A percentile compares a stretch with the other conserved stretches of the same genome.
These are phyloP conservation scores for Rotaria magnacalcarata DNA, from an alignment of 2,888 invertebrate genomes.

Conservation along the genomic window DNA sequence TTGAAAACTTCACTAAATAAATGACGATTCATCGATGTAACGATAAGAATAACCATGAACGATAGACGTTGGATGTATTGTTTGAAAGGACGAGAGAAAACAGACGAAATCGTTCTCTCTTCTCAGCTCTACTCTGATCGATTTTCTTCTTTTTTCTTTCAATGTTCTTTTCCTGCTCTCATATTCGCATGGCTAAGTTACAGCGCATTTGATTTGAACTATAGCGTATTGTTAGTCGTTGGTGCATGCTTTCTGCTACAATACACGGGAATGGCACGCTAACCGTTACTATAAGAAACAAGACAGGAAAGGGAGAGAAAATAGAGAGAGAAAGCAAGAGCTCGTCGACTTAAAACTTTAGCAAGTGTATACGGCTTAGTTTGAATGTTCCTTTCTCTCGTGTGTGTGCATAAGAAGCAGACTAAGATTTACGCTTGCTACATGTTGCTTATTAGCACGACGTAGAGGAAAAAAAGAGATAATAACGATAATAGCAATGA, in stretches of 20 bases:
- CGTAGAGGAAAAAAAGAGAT: background rate
- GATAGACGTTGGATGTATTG: background rate
- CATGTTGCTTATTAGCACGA: background rate
- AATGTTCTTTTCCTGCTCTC: background rate
- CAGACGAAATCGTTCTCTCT: background rate
- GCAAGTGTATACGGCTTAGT: background rate
- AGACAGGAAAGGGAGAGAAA: background rate
- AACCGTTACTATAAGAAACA: background rate
- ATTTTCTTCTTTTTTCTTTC: slow-evolving; percentile 3
- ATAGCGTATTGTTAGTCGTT: background rate
- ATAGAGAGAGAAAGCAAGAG: background rate
- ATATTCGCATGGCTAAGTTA: background rate
- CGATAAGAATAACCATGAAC: background rate
- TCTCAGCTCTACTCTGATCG: background rate
- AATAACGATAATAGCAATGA: background rate
- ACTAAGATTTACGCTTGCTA: slow-evolving; percentile 13
- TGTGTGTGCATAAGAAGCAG: background rate
- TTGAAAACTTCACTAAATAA: background rate
- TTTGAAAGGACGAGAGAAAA: background rate
- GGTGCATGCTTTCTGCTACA: background rate
- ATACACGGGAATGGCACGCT: background rate
- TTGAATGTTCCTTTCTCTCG: background rate
- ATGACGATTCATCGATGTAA: background rate
- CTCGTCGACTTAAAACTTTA: background rate
- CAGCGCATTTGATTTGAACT: slow-evolving; percentile 11